Base-by-base conservation (phyloP, 2,113 vertebrate species). In the Melanocharis versteri region DNA sequence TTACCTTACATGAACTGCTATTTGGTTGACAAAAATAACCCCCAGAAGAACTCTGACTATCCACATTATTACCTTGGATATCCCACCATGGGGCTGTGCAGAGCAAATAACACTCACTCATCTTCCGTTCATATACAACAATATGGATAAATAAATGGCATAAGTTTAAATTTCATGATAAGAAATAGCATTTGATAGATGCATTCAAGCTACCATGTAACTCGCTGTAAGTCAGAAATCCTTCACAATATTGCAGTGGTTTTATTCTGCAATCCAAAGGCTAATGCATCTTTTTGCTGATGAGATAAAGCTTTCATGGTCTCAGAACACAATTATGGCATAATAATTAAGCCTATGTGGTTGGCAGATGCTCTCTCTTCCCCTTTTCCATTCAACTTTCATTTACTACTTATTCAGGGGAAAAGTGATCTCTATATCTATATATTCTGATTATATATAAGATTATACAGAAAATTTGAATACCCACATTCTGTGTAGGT, bases 1-100 rank as follows among this genome's bases (percentile, higher is more conserved):
- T 95, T 94, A 91, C 92, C 77, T 96, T 69, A 83, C 16, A 85
- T 54, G 90, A 95, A 72, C 68, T 77, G 62, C n/a, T 60, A 53
- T 89, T 85, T 72, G 27, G 40, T 81, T 95, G 42, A 83, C 56
- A 84, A 85, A 95, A 97, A 94, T 86, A 93, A 88, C 62, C 87
- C 93, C 75, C 81, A 48, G 37, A 87, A 83, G 87, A 87, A 88
- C 64, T 88, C 13, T 93, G 90, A 66, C 44, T 89, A 66, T 83
- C 89, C 83, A 73, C 11, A 75, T 94, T 92, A 93, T 93, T 95
- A 65, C 56, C 42, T 61, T 89, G 75, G 73, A 56, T 96, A 90
- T 85, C 83, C 53, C 81, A 66, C 37, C 10, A 10, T 8, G 56
- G 62, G 76, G 33, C 53, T 96, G 88, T 66, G 39, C 45, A 88